Percentiles rank a stretch among this genome's conserved stretches.
Conservation (phyloP, 1,140 invertebrate species). For the Drosophila parabipectinata region DNA sequence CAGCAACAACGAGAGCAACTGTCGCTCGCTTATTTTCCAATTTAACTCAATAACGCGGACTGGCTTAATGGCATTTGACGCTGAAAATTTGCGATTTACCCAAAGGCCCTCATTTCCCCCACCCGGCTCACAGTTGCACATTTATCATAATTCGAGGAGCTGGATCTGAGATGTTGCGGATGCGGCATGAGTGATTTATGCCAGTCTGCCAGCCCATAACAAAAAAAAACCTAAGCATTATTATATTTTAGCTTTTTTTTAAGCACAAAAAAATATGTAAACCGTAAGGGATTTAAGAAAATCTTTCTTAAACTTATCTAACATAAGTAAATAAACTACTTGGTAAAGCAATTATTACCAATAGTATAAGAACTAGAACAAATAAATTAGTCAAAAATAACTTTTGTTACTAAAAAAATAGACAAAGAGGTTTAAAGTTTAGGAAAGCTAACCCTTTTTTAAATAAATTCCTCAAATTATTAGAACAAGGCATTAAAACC, state of each 20-base stretch:
- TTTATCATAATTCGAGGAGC: constrained; percentile 60
- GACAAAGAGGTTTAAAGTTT: too few relatives aligned
- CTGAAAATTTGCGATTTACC: constrained; percentile 80
- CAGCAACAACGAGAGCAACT: constrained; percentile 49
- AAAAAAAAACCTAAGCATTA: constrained; percentile 28
- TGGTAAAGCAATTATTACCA: too few relatives aligned
- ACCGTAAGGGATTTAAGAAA: too few relatives aligned
- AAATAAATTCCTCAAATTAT: too few relatives aligned
- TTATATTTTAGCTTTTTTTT: neutral
- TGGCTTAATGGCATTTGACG: constrained; percentile 78
- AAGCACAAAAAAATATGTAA: neutral
- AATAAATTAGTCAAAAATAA: too few relatives aligned
- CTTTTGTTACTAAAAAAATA: too few relatives aligned
- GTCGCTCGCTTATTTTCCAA: constrained; percentile 80
- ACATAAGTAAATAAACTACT: too few relatives aligned
- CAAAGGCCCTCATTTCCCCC: neutral
- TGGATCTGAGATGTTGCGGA: constrained; percentile 48
- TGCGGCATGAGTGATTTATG: constrained; percentile 57
- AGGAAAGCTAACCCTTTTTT: too few relatives aligned
- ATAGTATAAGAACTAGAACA: too few relatives aligned
- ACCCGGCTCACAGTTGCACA: constrained; percentile 21
- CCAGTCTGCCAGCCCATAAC: constrained; percentile 11
- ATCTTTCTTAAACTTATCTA: too few relatives aligned
- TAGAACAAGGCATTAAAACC: too few relatives aligned
- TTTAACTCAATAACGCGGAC: constrained; percentile 80